phyloP scores from a whole-genome alignment of 2,113 vertebrate species.

The Pyxicephalus adspersus region DNA sequence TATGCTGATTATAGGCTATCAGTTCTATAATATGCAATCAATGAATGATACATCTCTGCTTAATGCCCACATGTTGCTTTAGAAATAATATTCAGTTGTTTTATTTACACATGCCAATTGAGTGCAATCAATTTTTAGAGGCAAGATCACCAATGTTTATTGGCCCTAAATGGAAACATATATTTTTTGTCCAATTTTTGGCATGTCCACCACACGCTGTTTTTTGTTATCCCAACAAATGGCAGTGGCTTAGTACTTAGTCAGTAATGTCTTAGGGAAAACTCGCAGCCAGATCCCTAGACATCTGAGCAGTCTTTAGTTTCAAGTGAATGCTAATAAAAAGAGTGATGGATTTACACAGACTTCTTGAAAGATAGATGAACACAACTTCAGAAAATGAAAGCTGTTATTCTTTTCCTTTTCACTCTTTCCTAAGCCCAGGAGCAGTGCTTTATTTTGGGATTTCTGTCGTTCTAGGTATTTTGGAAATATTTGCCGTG shows the following conservation, averaged over 20 bases:
- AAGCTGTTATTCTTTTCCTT: conserved; percentile 41
- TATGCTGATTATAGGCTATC: too few relatives aligned
- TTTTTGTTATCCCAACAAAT: conserved; percentile 4
- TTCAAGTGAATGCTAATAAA: conserved; percentile 52
- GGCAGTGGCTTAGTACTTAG: conserved; percentile 3
- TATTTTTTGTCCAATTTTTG: too few relatives aligned
- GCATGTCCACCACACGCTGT: not conserved
- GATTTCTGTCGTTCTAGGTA: conserved; percentile 89
- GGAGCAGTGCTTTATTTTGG: conserved; percentile 77
- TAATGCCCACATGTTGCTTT: too few relatives aligned
- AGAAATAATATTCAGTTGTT: too few relatives aligned
- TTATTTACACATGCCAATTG: too few relatives aligned
- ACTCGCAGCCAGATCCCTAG: not conserved
- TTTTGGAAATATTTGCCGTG: conserved; percentile 97
- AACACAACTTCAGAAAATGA: conserved; percentile 9
- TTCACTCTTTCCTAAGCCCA: conserved; percentile 8
- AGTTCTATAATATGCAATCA: too few relatives aligned
- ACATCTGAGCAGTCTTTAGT: conserved; percentile 39
- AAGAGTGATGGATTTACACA: conserved; percentile 45
- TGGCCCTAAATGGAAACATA: too few relatives aligned
- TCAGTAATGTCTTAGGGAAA: not conserved
- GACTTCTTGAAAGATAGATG: conserved; percentile 50
- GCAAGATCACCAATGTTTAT: too few relatives aligned
- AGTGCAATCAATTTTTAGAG: too few relatives aligned
- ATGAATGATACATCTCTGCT: too few relatives aligned